Evolutionary conservation across 1,140 invertebrate genomes (phyloP).

Genomic region (silkworm (Bombyx mori)): DNA sequence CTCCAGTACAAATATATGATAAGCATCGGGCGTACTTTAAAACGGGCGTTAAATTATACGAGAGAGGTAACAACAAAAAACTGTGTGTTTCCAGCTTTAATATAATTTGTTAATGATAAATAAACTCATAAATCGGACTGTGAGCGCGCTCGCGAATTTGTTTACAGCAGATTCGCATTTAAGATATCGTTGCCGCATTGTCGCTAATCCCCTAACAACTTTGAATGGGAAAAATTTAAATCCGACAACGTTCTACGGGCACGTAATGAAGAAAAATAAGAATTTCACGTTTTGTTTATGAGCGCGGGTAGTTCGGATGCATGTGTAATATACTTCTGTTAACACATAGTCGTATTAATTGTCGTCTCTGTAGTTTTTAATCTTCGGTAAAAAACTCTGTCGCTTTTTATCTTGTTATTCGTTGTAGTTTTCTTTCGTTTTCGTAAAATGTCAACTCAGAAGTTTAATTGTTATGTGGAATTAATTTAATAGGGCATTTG

Average conservation of each 20-base stretch:
- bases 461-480: too few relatives aligned
- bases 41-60: slow-evolving; percentile 22
- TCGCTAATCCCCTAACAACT: slow-evolving; percentile 67
- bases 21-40: slow-evolving; percentile 32
- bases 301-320: too few relatives aligned
- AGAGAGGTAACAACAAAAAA: slow-evolving; percentile 38
- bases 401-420: too few relatives aligned
- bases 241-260: slow-evolving; percentile 29
- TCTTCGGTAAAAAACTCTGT: too few relatives aligned
- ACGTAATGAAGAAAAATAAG: slow-evolving; percentile 56
- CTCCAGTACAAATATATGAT: slow-evolving; percentile 24
- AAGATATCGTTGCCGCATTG: slow-evolving; percentile 63
- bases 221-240: slow-evolving; percentile 63
- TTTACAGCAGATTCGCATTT: slow-evolving; percentile 68
- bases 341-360: too few relatives aligned
- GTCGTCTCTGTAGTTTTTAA: too few relatives aligned
- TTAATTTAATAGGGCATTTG: too few relatives aligned
- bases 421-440: too few relatives aligned
- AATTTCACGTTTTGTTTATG: too few relatives aligned
- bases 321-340: too few relatives aligned
- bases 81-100: slow-evolving; percentile 50
- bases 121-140: slow-evolving; percentile 69
- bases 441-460: too few relatives aligned
- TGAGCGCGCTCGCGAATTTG: slow-evolving; percentile 56
- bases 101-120: slow-evolving; percentile 73